phyloP scores from a whole-genome alignment of 2,797 vertebrate genomes.

The Fistularia commersonii region DNA sequence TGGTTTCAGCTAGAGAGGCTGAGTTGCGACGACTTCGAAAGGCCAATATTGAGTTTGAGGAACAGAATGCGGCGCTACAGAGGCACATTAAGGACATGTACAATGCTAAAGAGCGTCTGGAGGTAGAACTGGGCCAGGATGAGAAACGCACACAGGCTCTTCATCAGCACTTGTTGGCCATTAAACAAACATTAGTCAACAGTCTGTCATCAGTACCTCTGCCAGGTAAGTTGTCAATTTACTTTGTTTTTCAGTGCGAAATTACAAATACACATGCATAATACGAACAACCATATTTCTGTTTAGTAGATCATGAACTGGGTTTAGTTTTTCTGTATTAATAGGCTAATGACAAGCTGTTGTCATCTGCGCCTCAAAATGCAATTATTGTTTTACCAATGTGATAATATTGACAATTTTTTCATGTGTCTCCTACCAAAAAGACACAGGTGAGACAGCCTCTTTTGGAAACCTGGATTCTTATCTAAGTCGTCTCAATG shows the following conservation, averaged over 20 bases:
- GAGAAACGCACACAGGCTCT: constrained; percentile 89
- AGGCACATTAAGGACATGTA: constrained; percentile 96
- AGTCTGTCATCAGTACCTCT: constrained; percentile 90
- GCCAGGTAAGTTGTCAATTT: constrained; percentile 75
- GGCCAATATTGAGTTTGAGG: constrained; percentile 95
- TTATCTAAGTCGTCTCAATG: constrained; percentile 90
- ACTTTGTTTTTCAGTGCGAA: too few species aligned
- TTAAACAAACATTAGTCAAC: constrained; percentile 89
- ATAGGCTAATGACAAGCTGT: background rate
- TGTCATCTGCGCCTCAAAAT: background rate
- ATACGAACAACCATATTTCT: background rate
- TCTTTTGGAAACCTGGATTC: constrained; percentile 90
- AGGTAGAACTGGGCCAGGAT: constrained; percentile 91
- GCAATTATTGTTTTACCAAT: background rate
- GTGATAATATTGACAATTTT: background rate
- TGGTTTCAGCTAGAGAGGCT: constrained; percentile 84
- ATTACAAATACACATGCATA: too few species aligned
- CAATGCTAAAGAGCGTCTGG: constrained; percentile 91
- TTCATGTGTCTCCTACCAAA: background rate
- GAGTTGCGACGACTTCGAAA: constrained; percentile 93
- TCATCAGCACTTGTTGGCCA: constrained; percentile 88
- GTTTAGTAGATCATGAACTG: too few species aligned
- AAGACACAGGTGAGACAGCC: constrained; percentile 91
- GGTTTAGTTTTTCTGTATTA: background rate
- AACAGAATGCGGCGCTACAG: constrained; percentile 94